These are phyloP conservation scores for Atta colombica DNA, from an alignment of 1,140 invertebrate species.

Conservation along the genomic window DNA sequence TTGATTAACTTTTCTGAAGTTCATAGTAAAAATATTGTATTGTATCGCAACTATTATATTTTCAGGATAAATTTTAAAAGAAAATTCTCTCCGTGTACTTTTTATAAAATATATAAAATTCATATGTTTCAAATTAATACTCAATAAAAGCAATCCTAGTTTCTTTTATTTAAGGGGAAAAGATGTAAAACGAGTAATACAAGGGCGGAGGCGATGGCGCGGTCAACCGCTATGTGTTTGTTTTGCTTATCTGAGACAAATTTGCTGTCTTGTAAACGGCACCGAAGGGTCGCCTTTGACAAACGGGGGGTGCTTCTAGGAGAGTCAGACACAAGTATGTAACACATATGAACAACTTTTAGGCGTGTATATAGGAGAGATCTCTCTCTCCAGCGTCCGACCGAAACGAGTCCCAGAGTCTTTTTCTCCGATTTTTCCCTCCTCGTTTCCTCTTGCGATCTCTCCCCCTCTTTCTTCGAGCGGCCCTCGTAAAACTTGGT, in stretches of 20 bases:
- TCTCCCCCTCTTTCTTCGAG: constrained; percentile 13
- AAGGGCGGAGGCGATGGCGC: background rate
- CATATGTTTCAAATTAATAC: background rate
- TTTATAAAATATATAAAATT: background rate
- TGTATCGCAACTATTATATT: too few relatives aligned
- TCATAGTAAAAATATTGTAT: too few relatives aligned
- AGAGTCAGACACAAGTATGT: constrained; percentile 65
- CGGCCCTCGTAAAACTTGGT: constrained; percentile 61
- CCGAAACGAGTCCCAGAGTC: constrained; percentile 56
- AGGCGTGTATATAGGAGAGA: constrained; percentile 39
- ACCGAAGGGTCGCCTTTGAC: constrained; percentile 84
- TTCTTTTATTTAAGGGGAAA: background rate
- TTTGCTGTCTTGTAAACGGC: constrained; percentile 86
- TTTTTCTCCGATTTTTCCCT: constrained; percentile 56
- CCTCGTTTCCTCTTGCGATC: background rate
- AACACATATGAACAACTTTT: constrained; percentile 65
- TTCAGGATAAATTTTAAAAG: too few relatives aligned
- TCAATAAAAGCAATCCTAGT: background rate
- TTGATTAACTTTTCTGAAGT: too few relatives aligned
- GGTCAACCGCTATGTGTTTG: constrained; percentile 78
- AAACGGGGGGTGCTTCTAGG: constrained; percentile 78
- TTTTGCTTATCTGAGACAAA: constrained; percentile 86
- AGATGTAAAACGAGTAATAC: constrained; percentile 21
- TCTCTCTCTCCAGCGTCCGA: constrained; percentile 43
- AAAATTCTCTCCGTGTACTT: too few relatives aligned